phyloP scores from a whole-genome alignment of 2,888 invertebrate genomes.

The Drosophila kokeensis region DNA sequence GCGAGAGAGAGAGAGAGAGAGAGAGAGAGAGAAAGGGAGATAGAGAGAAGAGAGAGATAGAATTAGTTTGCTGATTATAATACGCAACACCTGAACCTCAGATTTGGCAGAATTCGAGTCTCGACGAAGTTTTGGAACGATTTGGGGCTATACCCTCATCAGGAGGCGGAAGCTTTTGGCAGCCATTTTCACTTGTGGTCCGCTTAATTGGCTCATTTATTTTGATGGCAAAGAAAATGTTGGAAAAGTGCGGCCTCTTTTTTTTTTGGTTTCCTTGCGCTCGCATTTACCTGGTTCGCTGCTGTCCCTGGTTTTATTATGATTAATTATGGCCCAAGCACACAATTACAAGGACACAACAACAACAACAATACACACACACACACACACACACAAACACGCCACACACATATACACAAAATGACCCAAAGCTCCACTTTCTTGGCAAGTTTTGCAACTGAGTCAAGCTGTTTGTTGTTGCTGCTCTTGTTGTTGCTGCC shows the following conservation, averaged over 20 bases:
- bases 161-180: constrained; percentile 44
- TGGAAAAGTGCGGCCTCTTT: constrained; percentile 67
- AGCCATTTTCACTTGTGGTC: constrained; percentile 63
- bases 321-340: constrained; percentile 69
- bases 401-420: constrained; percentile 14
- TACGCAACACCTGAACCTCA: constrained; percentile 66
- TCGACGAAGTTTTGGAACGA: constrained; percentile 8
- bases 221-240: constrained; percentile 78
- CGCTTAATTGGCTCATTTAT: constrained; percentile 79
- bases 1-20: background rate
- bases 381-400: constrained; percentile 27
- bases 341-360: constrained; percentile 42
- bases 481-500: constrained; percentile 41
- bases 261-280: constrained; percentile 18
- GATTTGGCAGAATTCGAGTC: constrained; percentile 24
- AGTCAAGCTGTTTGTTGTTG: constrained; percentile 59
- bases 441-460: constrained; percentile 74
- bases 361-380: constrained; percentile 23
- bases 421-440: constrained; percentile 73
- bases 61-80: constrained; percentile 52
- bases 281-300: constrained; percentile 49
- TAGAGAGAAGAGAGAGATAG: background rate
- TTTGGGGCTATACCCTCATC: constrained; percentile 62
- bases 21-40: constrained; percentile 3
- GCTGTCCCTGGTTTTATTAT: constrained; percentile 71